Base-by-base conservation (phyloP, 2,888 invertebrate genomes). In the Melinaea marsaeus region DNA sequence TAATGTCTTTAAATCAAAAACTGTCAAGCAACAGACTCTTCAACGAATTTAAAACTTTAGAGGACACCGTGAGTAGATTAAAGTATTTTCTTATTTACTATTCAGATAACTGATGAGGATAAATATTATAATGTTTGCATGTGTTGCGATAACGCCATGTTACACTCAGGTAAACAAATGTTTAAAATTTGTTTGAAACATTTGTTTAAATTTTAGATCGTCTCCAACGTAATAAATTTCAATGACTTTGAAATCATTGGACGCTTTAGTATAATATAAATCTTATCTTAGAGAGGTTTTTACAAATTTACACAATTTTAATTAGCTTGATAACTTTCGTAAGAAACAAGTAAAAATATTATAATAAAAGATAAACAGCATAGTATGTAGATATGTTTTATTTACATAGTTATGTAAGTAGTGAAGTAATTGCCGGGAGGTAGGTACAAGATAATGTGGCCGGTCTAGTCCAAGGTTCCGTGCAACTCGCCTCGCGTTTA, bases 1-100 rank as follows among this genome's bases (percentile, higher is more conserved):
- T 90, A 59, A 84, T 84, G 70, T 79, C 83, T 1, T 74, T 90
- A 60, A 84, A 83, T 69, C 82, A 84, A 72, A 87, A 84, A 72
- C 77, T 88, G 46, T 77, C 79, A 47, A 84, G 80, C 69, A 86
- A 87, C 74, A 81, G 80, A 69, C 77, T 83, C 55, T 79, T 85
- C 67, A 84, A 85, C 69, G 86, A 86, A 48, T 83, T 84, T 76
- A 85, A 83, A 74, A 79, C 77, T 56, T 70, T 86, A 55, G 88
- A 89, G 63, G 89, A 89, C 72, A 84, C 88, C 83, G 90, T 90
- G 65, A 88, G 90, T 83, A 7, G 32, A 55, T 46, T 58, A 6
- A 22, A 13, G 5, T 13, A 13, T 32, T 32, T 2, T n/a, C 0
- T 11, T 32, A 9, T 51, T 60, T 60, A 46, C 13, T 4, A 35